Percentiles rank a stretch among this genome's conserved stretches.
Evolutionary conservation across 2,113 vertebrate species (phyloP).

Genomic region (Numenius arquata): DNA sequence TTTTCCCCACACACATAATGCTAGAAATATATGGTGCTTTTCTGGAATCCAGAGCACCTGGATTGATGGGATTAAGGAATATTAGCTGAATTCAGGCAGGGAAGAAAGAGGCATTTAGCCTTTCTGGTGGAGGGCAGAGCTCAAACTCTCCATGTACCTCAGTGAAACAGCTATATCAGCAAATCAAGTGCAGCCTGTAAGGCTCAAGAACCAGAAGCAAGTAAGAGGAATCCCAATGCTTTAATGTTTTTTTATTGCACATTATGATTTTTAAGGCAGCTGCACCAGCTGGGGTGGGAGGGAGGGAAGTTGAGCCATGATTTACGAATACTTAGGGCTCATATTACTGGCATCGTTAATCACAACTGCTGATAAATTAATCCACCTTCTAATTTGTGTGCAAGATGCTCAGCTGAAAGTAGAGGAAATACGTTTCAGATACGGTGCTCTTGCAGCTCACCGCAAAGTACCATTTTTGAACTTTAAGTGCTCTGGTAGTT

Average conservation of each 20-base stretch:
- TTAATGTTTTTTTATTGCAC: constrained; percentile 4
- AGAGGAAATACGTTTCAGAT: neutral
- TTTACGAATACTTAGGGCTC: constrained; percentile 20
- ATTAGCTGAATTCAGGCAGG: neutral
- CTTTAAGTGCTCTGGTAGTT: neutral
- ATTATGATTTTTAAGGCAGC: neutral
- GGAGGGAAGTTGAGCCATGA: neutral
- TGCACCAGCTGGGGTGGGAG: neutral
- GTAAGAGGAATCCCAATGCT: neutral
- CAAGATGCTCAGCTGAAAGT: neutral
- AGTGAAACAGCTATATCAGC: neutral
- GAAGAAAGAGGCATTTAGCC: neutral
- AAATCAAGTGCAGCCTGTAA: neutral
- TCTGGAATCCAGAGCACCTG: neutral
- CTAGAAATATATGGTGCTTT: neutral
- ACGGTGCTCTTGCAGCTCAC: neutral
- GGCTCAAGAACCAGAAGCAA: neutral
- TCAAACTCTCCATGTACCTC: neutral
- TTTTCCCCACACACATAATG: too few relatives aligned
- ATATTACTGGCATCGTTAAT: constrained; percentile 23
- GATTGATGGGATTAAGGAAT: neutral
- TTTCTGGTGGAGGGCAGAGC: neutral
- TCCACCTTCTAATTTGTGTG: constrained; percentile 6
- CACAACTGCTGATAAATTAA: constrained; percentile 45
- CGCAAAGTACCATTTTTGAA: neutral